Base-by-base conservation (phyloP, 1,140 invertebrate species). In the Acromyrmex echinatior region DNA sequence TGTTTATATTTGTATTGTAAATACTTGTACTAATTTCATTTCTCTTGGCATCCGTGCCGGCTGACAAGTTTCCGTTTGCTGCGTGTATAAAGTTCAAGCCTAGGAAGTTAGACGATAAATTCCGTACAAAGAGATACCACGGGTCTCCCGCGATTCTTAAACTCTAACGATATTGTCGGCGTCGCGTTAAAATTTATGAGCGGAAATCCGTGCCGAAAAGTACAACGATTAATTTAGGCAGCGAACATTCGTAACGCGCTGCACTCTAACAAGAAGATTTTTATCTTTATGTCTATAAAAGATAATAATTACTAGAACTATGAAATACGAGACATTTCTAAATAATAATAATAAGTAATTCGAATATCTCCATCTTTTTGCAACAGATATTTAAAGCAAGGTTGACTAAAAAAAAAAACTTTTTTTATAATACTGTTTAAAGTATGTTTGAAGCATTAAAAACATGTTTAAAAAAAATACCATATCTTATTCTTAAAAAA, bases 131-230 rank as follows among this genome's bases (percentile, higher is more conserved):
- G 45, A 84, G 80, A 84, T 84, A 81, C 45, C 56, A n/a, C 70
- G 70, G 39, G 56, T 76, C 56, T 84, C 39, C 56, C 14, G 80
- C 28, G 80, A 84, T 84, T 84, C 70, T 84, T 84, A 84, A 84
- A 84, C 70, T 84, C 80, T 62, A 76, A 84, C 80, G 70, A 84
- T 84, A 84, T 84, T 73, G 53, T 76, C 45, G 70, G 70, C 68
- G 80, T 74, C 80, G 68, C 80, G 80, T 84, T 49, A 76, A 84
- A 84, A 84, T 84, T 84, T 84, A 84, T 76, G 80, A 74, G 53
- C 68, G 18, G 14, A 39, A 62, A 84, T 84, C 56, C 56, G 68
- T 60, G 51, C 79, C 68, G 39, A 82, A 76, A 84, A 84, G 56
- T 76, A 35, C 45, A 84, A 80, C 78, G 78, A 51, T 68, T 80